Conservation (phyloP, 2,113 vertebrate genomes). For the Loxodonta africana region DNA sequence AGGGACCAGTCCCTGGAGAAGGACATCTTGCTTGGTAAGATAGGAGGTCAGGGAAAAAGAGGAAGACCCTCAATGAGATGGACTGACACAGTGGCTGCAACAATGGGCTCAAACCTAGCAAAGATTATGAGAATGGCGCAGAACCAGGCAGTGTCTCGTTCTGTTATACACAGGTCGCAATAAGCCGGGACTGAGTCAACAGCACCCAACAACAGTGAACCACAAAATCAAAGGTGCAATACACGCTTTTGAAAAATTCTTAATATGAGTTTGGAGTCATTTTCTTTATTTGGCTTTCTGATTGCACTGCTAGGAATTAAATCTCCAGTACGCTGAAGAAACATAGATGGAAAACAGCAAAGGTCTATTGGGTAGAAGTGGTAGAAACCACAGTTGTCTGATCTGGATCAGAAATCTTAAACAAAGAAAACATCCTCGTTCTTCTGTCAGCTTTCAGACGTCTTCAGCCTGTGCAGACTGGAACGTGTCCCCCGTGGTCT, state of each 20-base stretch:
- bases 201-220: no score
- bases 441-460: slow-evolving; percentile 87
- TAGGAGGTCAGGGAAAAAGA: no score
- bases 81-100: no score
- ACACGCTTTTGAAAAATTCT: slow-evolving; percentile 58
- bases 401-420: slow-evolving; percentile 88
- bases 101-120: no score
- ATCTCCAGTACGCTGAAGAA: slow-evolving; percentile 81
- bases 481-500: slow-evolving; percentile 86
- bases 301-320: slow-evolving; percentile 77
- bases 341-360: slow-evolving; percentile 74
- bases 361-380: slow-evolving; percentile 76
- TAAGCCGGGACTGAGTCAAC: no score
- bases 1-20: no score
- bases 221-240: not conserved
- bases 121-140: no score
- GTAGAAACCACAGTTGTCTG: slow-evolving; percentile 80
- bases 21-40: no score
- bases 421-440: slow-evolving; percentile 88
- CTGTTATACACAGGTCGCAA: no score
- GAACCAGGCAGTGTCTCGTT: no score
- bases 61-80: no score
- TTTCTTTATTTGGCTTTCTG: slow-evolving; percentile 82
- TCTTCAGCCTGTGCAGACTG: slow-evolving; percentile 87
- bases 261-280: slow-evolving; percentile 85